Evolutionary conservation across 2,888 invertebrate genomes (phyloP), one percentile per base, ranked within the genome.

Genomic region (Oeneis ivallda): DNA sequence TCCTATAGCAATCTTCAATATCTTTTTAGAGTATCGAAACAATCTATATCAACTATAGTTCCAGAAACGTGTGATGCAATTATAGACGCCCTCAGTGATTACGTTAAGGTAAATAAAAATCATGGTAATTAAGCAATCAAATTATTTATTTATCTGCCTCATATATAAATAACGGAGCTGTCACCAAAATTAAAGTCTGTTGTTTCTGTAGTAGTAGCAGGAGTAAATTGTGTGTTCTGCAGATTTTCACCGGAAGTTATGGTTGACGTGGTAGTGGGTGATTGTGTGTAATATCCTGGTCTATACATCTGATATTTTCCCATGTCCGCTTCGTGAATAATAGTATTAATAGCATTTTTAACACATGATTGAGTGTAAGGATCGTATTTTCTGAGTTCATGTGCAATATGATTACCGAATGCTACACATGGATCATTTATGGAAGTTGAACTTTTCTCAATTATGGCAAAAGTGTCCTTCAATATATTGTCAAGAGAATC

Each of bases 261-360:
- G 50, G 60, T 60, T 60, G 50, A 60, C 47, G 60, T 49, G 47
- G 49, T n/a, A 60, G 47, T 60, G 49, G 60, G 47, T 47, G 60
- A 52, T 19, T 61, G 61, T 50, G 37, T 50, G 39, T 61, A 61
- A 52, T 61, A 61, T 50, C 50, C 39, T 61, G 50, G 32, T 60
- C 50, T 52, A 52, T 52, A 32, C 39, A 43, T 43, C n/a, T 43
- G 43, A n/a, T 43, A 43, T 43, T 56, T 61, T 37, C 65, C 65
- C 26, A 65, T 53, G 37, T 65, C 65, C 13, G 61, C 61, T 43
- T 61, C 49, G 41, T 56, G 61, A 17, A 65, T 65, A 57, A 52
- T 65, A 58, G 47, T 63, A 49, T 58, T 68, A 65, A 47, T 64
- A 9, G 45, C 72, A 50, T 58, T 41, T 56, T 26, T 64, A n/a